Conservation (phyloP, 2,797 vertebrate genomes). For the Labeo calbasu region DNA sequence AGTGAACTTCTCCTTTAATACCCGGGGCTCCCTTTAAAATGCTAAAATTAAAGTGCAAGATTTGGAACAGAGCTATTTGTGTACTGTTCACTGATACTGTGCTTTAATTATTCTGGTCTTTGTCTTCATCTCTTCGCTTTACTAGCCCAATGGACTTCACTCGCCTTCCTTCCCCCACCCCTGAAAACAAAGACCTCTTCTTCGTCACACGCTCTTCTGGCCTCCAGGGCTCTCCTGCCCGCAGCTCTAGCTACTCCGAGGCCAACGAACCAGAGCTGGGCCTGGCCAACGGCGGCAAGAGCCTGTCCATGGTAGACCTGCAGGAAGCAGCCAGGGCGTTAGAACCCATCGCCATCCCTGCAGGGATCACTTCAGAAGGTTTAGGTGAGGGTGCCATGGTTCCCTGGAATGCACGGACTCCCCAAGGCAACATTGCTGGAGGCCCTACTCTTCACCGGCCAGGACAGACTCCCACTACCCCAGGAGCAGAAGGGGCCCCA, state of each 20-base stretch:
- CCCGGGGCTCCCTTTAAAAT: too few relatives aligned
- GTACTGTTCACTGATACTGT: neutral
- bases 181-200: slow-evolving; percentile 99
- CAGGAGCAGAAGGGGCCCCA: slow-evolving; percentile 78
- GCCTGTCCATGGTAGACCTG: slow-evolving; percentile 98
- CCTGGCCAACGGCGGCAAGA: slow-evolving; percentile 95
- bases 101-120: neutral
- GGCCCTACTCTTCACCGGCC: slow-evolving; percentile 85
- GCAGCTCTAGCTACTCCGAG: slow-evolving; percentile 98
- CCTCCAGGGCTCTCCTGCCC: slow-evolving; percentile 94
- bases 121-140: slow-evolving; percentile 59
- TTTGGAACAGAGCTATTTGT: neutral
- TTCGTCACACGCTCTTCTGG: slow-evolving; percentile 96
- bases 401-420: slow-evolving; percentile 84
- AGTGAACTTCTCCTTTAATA: too few relatives aligned
- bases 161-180: slow-evolving; percentile 96
- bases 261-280: slow-evolving; percentile 94
- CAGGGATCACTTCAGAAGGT: slow-evolving; percentile 70
- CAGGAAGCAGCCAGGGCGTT: slow-evolving; percentile 88
- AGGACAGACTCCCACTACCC: slow-evolving; percentile 80
- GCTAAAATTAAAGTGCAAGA: neutral
- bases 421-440: slow-evolving; percentile 77
- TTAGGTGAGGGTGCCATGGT: slow-evolving; percentile 80
- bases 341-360: slow-evolving; percentile 78
- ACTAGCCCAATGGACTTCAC: slow-evolving; percentile 97